Conservation (phyloP, 1,140 invertebrate genomes). For the Euborellia annulipes region DNA sequence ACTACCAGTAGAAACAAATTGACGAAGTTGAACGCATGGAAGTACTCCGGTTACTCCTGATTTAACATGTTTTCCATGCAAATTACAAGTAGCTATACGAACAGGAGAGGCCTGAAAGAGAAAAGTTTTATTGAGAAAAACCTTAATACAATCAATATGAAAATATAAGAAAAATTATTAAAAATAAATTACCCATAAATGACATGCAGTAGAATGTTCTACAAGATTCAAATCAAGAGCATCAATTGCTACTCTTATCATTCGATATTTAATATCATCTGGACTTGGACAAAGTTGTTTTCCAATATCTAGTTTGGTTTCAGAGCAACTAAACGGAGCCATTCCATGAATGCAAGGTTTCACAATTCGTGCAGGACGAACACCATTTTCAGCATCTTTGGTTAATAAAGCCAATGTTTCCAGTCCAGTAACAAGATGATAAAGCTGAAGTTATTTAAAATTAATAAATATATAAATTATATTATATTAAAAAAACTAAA, state of each 20-base stretch:
- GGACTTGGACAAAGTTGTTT: slow-evolving; percentile 53
- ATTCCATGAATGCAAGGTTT: slow-evolving; percentile 75
- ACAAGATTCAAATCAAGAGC: slow-evolving; percentile 80
- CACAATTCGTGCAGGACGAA: slow-evolving; percentile 58
- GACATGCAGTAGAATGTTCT: slow-evolving; percentile 72
- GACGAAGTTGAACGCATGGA: slow-evolving; percentile 55
- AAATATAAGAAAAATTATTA: background rate
- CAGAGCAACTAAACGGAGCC: slow-evolving; percentile 54
- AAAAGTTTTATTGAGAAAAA: background rate
- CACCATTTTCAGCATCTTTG: slow-evolving; percentile 74
- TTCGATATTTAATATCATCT: slow-evolving; percentile 88
- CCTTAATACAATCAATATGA: background rate
- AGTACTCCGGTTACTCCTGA: slow-evolving; percentile 78
- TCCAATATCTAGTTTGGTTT: slow-evolving; percentile 45
- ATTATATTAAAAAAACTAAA: background rate
- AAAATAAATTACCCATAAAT: slow-evolving; percentile 54
- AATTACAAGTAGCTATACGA: slow-evolving; percentile 77
- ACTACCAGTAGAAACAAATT: slow-evolving; percentile 43
- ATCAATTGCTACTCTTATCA: slow-evolving; percentile 83
- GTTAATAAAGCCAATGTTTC: slow-evolving; percentile 79
- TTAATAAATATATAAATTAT: slow-evolving; percentile 5
- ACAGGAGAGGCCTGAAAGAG: slow-evolving; percentile 57
- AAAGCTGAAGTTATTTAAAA: slow-evolving; percentile 43
- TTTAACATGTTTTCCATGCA: slow-evolving; percentile 79
- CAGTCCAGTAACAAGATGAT: slow-evolving; percentile 69